phyloP scores from a whole-genome alignment of 2,888 invertebrate genomes.

The Cosmia trapezina region DNA sequence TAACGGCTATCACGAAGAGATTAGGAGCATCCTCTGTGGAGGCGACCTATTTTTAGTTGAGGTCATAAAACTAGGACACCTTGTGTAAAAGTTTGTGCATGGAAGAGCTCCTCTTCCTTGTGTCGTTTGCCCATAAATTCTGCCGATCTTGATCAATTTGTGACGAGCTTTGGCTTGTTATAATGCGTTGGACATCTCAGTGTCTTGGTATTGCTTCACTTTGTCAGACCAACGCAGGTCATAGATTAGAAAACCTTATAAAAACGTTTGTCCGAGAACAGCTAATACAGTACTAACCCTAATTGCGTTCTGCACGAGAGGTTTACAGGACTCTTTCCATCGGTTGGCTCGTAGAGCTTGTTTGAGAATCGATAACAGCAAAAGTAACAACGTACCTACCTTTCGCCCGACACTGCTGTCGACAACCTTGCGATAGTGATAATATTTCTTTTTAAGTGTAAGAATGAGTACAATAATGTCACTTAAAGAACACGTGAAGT shows the following conservation, averaged over 20 bases:
- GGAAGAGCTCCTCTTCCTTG: too few species aligned
- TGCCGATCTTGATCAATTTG: neutral
- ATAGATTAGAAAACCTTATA: neutral
- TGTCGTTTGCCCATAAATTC: too few species aligned
- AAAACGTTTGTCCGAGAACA: neutral
- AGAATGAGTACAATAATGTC: neutral
- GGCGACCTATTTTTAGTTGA: constrained; percentile 13
- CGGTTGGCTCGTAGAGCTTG: neutral
- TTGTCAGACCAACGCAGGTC: neutral
- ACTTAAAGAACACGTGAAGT: neutral
- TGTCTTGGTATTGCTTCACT: neutral
- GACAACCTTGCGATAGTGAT: neutral
- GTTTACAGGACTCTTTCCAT: neutral
- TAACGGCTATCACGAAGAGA: constrained; percentile 12
- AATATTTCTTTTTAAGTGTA: neutral
- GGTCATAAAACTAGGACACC: constrained; percentile 3
- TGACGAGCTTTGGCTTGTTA: neutral
- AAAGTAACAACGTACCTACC: neutral
- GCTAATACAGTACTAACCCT: neutral
- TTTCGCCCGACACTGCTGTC: neutral
- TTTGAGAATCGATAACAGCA: neutral
- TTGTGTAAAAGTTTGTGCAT: neutral
- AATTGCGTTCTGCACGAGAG: neutral
- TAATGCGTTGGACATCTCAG: neutral
- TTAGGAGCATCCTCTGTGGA: constrained; percentile 15